Conservation (phyloP, 2,888 invertebrate species). For the Neoaliturus tenellus region DNA sequence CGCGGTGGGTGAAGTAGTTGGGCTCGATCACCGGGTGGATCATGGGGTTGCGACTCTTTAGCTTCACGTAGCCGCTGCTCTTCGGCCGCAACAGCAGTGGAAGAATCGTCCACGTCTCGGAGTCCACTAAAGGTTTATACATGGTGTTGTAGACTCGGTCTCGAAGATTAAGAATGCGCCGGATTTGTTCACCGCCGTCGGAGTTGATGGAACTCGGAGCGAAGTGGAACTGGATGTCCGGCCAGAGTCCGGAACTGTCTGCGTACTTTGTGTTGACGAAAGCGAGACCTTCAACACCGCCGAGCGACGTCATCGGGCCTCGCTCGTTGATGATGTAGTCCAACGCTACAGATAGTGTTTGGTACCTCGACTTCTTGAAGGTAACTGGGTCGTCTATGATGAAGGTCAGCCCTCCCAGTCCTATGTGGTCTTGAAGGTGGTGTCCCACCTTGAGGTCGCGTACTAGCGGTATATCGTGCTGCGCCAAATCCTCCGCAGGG, state of each 20-base stretch:
- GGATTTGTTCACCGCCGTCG: slow-evolving; percentile 87
- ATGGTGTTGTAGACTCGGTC: slow-evolving; percentile 90
- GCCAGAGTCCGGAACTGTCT: slow-evolving; percentile 85
- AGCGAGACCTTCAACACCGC: slow-evolving; percentile 91
- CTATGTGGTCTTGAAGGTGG: slow-evolving; percentile 93
- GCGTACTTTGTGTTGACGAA: slow-evolving; percentile 93
- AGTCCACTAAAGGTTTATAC: slow-evolving; percentile 86
- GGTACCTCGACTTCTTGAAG: slow-evolving; percentile 85
- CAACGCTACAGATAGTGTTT: slow-evolving; percentile 85
- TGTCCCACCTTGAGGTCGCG: slow-evolving; percentile 84
- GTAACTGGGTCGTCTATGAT: slow-evolving; percentile 87
- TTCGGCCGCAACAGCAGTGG: slow-evolving; percentile 89
- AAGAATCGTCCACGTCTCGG: slow-evolving; percentile 91
- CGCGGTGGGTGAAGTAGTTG: slow-evolving; percentile 92
- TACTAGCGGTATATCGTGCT: slow-evolving; percentile 83
- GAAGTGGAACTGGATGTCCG: slow-evolving; percentile 92
- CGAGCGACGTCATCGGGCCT: slow-evolving; percentile 88
- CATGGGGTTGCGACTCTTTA: slow-evolving; percentile 88
- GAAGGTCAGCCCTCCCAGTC: slow-evolving; percentile 90
- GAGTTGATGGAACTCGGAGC: slow-evolving; percentile 90
- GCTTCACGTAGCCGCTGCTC: slow-evolving; percentile 90
- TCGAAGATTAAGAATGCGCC: slow-evolving; percentile 83
- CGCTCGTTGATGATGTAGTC: slow-evolving; percentile 88
- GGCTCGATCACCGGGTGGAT: slow-evolving; percentile 92
- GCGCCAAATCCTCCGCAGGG: slow-evolving; percentile 83